Evolutionary conservation across 2,113 vertebrate genomes (phyloP), one percentile per base, ranked within the genome.

Genomic region (Tichodroma muraria): DNA sequence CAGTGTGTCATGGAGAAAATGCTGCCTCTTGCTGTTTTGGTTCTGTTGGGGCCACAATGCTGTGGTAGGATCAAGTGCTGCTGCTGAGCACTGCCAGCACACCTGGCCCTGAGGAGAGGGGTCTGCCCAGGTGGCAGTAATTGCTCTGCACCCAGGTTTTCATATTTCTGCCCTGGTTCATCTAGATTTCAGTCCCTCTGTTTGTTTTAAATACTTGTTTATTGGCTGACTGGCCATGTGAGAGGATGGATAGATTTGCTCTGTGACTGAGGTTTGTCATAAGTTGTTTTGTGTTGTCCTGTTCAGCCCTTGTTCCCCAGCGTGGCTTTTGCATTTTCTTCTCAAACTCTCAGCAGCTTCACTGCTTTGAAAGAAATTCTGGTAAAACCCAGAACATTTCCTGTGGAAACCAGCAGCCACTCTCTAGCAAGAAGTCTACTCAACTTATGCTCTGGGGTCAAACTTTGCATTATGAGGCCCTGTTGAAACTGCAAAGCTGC

Each of bases 31-130:
- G 1, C 5, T 85, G 10, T 35, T 88, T 31, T 42, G 25, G 19
- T 28, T 38, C 44, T 71, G 1, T 2, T 8, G 23, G 25, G 53
- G 24, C 19, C 40, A 30, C 8, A 11, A 6, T 18, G 24, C 15
- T 0, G 0, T 2, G 2, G 24, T 20, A 65, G 44, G 44, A 61
- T 16, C 0, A 10, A 31, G 22, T 7, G 23, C 5, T 15, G 22
- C 28, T 77, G 8, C 25, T 64, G 63, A 68, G 2, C 40, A 20
- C 6, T 3, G 1, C 33, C 3, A 7, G 30, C 22, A 42, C 0
- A 14, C 6, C 13, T 2, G 5, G 33, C 23, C 6, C 23, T n/a
- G 25, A 19, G 42, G 7, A 75, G 24, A 49, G 9, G 19, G 11
- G 2, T 10, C 57, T 64, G 25, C 12, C 16, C 24, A 31, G 19